Evolutionary conservation across 2,797 vertebrate species (phyloP).

Genomic region (Hephaestus fuliginosus): DNA sequence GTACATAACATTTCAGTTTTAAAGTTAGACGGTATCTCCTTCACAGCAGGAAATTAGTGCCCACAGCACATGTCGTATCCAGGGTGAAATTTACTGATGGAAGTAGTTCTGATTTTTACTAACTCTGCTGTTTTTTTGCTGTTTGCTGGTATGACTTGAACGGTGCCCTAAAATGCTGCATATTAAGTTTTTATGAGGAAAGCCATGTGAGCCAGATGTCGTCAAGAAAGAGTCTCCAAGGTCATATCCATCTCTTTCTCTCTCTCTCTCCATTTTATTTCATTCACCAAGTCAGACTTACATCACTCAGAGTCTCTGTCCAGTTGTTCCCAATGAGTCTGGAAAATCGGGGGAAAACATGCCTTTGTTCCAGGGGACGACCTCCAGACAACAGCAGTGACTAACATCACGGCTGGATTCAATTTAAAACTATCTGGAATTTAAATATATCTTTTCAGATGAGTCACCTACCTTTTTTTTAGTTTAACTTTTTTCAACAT

Average conservation of each 20-base stretch:
- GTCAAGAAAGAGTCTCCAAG: conserved; percentile 60
- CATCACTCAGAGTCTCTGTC: conserved; percentile 60
- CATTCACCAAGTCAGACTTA: conserved; percentile 49
- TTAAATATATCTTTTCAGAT: conserved; percentile 44
- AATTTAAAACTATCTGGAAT: conserved; percentile 53
- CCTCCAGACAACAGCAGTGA: conserved; percentile 53
- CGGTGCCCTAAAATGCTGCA: conserved; percentile 47
- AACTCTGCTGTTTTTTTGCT: conserved; percentile 44
- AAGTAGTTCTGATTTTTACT: conserved; percentile 42
- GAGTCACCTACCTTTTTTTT: conserved; percentile 24
- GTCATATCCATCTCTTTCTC: conserved; percentile 43
- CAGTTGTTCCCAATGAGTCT: conserved; percentile 65
- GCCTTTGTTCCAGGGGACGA: conserved; percentile 54
- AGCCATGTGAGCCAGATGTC: conserved; percentile 63
- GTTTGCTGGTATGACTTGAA: conserved; percentile 43
- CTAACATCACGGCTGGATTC: conserved; percentile 50
- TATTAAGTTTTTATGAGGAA: conserved; percentile 70
- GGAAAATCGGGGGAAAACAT: conserved; percentile 60
- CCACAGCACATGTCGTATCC: conserved; percentile 7
- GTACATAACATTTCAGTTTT: neutral
- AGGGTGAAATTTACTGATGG: conserved; percentile 34
- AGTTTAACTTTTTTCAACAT: conserved; percentile 13
- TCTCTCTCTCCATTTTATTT: conserved; percentile 45
- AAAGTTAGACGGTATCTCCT: neutral
- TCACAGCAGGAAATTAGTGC: conserved; percentile 9